Evolutionary conservation across 1,140 invertebrate species (phyloP), one percentile per base, ranked within the genome.

Genomic region (Pogonomyrmex californicus): DNA sequence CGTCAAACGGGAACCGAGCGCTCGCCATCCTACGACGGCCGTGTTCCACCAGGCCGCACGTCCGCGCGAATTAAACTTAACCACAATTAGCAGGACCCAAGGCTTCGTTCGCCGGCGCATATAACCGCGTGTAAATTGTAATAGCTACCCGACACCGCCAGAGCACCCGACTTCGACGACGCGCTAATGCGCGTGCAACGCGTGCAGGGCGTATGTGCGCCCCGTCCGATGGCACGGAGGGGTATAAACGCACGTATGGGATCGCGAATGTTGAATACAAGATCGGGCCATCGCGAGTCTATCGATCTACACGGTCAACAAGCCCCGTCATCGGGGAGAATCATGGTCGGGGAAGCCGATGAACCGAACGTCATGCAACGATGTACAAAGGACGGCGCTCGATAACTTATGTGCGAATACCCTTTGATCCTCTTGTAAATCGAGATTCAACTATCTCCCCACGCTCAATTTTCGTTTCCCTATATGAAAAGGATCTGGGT

Each of bases 51-150:
- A 76, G 85, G 73, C 62, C 30, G 62, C 85, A 85, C 85, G 86
- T 89, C 86, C 85, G 60, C 85, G 86, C 87, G 88, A 93, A 93
- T 93, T 91, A 91, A 93, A 93, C 92, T 90, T 93, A 90, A 93
- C 91, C 92, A 89, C 91, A 92, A 93, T 93, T 93, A 92, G 92
- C 91, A 75, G 87, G 81, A 60, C 30, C 65, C 76, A 49, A 56
- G 54, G 90, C 65, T 90, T 90, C 86, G 90, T 91, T 90, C 87
- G 87, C 82, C 75, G 85, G 68, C 85, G 44, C 58, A 85, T 85
- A 90, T 90, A 86, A 91, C 91, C 90, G 81, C 87, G 83, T 88
- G 88, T 88, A 92, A 92, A 92, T 92, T 92, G 88, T 90, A 91
- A 92, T 90, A 88, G 90, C 73, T 85, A 90, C 77, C 73, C 76